Percentiles rank a stretch among this genome's conserved stretches.
Conservation (phyloP, 2,888 invertebrate species). For the Stenurella melanura region DNA sequence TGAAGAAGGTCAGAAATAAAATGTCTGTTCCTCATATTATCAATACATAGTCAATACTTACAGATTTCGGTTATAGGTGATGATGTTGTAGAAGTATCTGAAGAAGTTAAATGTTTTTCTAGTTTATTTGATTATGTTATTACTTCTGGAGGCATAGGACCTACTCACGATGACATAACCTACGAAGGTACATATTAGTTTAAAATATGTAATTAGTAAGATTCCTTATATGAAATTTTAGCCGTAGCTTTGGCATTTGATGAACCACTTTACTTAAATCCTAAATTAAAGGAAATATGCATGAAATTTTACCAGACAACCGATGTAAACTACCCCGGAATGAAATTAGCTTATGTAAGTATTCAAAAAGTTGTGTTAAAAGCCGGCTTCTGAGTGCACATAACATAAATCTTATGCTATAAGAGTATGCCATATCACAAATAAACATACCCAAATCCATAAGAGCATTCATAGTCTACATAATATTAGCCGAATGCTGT, state of each 20-base stretch:
- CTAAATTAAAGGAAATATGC: constrained; percentile 73
- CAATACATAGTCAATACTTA: constrained; percentile 47
- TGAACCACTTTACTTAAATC: constrained; percentile 72
- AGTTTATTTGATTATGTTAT: constrained; percentile 79
- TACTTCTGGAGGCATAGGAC: constrained; percentile 86
- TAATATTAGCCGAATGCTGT: too few relatives aligned
- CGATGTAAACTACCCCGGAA: constrained; percentile 71
- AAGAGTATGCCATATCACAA: too few relatives aligned
- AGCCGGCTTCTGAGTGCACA: too few relatives aligned
- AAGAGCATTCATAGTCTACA: too few relatives aligned
- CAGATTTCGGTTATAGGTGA: constrained; percentile 82
- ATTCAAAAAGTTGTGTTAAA: not conserved
- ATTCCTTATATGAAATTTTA: constrained; percentile 59
- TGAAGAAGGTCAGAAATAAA: constrained; percentile 73
- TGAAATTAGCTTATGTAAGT: constrained; percentile 70
- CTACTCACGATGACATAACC: constrained; percentile 87
- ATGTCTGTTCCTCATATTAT: constrained; percentile 26
- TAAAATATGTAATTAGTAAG: constrained; percentile 8
- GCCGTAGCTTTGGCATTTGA: constrained; percentile 76
- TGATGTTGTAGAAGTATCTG: constrained; percentile 78
- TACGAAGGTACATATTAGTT: constrained; percentile 77
- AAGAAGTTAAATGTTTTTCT: constrained; percentile 79
- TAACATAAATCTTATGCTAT: too few relatives aligned
- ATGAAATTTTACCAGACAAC: constrained; percentile 71
- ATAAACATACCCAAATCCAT: too few relatives aligned